These are phyloP conservation scores for Tipula lateralis DNA, from an alignment of 2,888 invertebrate genomes.

Conservation along the genomic window DNA sequence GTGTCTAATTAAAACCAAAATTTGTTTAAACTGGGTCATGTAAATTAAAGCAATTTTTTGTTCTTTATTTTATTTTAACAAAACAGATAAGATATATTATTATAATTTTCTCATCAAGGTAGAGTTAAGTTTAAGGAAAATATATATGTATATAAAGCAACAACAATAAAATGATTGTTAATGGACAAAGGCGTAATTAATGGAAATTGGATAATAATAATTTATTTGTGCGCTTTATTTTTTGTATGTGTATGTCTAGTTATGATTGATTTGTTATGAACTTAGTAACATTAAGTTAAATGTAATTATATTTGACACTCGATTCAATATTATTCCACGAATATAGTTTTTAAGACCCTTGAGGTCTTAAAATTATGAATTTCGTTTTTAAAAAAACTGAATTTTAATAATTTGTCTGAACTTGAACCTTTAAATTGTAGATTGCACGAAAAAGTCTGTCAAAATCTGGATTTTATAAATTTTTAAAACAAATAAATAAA, in stretches of 20 bases:
- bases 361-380: background rate
- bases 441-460: too few relatives aligned
- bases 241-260: background rate
- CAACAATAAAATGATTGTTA: background rate
- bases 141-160: background rate
- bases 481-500: too few relatives aligned
- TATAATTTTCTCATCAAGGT: conserved; percentile 9
- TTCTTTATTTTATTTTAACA: background rate
- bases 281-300: background rate
- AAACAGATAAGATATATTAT: conserved; percentile 11
- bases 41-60: background rate
- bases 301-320: background rate
- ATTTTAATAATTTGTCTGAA: background rate
- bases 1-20: conserved; percentile 4
- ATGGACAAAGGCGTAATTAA: conserved; percentile 11
- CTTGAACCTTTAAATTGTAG: background rate
- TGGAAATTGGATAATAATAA: background rate
- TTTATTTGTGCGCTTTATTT: background rate
- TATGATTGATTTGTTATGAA: conserved; percentile 1
- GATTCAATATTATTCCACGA: background rate
- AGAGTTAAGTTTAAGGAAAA: conserved; percentile 15
- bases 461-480: too few relatives aligned
- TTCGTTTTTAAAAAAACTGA: background rate
- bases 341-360: background rate
- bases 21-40: background rate